phyloP scores from a whole-genome alignment of 2,888 invertebrate genomes.

The Drosophila subsilvestris region DNA sequence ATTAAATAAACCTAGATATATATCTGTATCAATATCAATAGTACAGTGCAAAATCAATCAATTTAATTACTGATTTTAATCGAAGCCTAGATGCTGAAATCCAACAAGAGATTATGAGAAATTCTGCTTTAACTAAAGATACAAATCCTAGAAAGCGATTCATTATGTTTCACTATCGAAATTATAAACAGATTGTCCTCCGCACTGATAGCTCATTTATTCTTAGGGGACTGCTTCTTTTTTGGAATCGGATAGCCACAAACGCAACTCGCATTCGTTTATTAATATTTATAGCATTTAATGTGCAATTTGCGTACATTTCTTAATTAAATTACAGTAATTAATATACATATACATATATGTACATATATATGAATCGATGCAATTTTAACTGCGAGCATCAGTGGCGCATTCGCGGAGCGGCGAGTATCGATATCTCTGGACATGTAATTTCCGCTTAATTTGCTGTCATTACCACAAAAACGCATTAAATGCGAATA shows the following conservation, averaged over 20 bases:
- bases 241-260: not conserved
- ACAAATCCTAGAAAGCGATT: too few species aligned
- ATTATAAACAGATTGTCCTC: too few species aligned
- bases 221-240: not conserved
- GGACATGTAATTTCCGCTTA: constrained; percentile 76
- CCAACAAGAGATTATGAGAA: too few species aligned
- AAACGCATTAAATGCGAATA: constrained; percentile 68
- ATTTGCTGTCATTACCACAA: constrained; percentile 77
- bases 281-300: constrained; percentile 50
- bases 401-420: constrained; percentile 20
- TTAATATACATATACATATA: constrained; percentile 18
- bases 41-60: too few species aligned
- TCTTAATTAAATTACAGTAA: constrained; percentile 66
- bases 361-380: constrained; percentile 33
- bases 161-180: too few species aligned
- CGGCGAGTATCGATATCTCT: constrained; percentile 68
- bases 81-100: too few species aligned
- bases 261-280: constrained; percentile 24
- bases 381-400: constrained; percentile 51
- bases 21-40: too few species aligned
- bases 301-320: constrained; percentile 53
- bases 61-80: too few species aligned
- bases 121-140: too few species aligned
- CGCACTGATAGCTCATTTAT: constrained; percentile 9
- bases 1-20: too few species aligned